Evolutionary conservation across 2,888 invertebrate genomes (phyloP).

Genomic region (Cephus sareptanus): DNA sequence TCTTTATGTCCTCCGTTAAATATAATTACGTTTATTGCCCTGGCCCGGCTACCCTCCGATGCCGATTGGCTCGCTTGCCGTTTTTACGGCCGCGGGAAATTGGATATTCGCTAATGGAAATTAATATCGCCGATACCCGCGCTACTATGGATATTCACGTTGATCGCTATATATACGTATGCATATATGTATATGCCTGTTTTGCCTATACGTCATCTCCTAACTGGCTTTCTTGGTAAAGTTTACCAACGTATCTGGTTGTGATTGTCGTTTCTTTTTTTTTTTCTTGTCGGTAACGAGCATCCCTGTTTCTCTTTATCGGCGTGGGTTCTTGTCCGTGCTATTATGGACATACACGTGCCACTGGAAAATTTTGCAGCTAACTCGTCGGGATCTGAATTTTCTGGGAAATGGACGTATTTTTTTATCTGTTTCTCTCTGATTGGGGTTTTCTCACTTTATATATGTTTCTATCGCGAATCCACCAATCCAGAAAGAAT

Average conservation of each 20-base stretch:
- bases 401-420: not conserved
- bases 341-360: not conserved
- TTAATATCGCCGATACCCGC: slow-evolving; percentile 39
- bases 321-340: not conserved
- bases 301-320: not conserved
- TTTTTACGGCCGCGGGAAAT: slow-evolving; percentile 49
- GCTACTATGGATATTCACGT: not conserved
- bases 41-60: slow-evolving; percentile 27
- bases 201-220: not conserved
- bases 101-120: slow-evolving; percentile 55
- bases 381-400: not conserved
- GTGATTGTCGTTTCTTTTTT: not conserved
- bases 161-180: not conserved
- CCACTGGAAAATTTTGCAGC: not conserved
- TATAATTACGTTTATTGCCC: slow-evolving; percentile 56
- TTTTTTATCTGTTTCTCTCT: not conserved
- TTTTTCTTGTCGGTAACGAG: not conserved
- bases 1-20: slow-evolving; percentile 53
- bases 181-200: not conserved
- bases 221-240: not conserved
- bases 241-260: too few species aligned
- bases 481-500: not conserved
- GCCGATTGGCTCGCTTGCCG: slow-evolving; percentile 24
- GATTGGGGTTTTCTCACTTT: not conserved
- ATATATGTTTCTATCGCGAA: not conserved